phyloP scores from a whole-genome alignment of 2,113 vertebrate species.

The Ptilonorhynchus violaceus region DNA sequence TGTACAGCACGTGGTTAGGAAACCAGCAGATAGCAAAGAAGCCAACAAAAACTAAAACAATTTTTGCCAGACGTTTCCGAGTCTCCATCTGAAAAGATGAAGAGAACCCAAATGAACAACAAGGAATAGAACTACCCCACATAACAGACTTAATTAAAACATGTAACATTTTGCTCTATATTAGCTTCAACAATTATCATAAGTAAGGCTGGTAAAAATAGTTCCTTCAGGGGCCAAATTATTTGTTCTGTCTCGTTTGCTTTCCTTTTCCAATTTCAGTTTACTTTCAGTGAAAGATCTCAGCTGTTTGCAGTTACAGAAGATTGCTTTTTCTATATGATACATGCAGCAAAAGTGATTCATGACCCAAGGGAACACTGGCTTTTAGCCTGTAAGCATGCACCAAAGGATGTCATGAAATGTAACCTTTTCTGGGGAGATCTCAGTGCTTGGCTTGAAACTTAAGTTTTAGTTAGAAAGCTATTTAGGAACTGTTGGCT shows the following conservation, averaged over 20 bases:
- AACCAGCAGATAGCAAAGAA: conserved; percentile 92
- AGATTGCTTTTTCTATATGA: not conserved
- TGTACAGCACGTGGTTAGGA: conserved; percentile 90
- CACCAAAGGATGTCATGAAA: not conserved
- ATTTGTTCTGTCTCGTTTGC: not conserved
- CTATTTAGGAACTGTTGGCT: not conserved
- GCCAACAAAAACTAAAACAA: conserved; percentile 90
- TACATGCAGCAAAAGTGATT: not conserved
- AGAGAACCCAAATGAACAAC: conserved; percentile 5
- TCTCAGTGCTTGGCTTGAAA: not conserved
- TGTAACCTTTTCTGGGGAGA: not conserved
- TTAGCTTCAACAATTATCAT: not conserved
- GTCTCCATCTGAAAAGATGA: conserved; percentile 86
- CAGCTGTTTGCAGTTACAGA: not conserved
- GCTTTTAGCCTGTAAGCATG: not conserved
- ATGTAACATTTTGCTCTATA: not conserved
- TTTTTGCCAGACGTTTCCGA: conserved; percentile 91
- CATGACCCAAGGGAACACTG: not conserved
- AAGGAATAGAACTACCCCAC: not conserved
- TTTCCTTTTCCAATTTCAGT: not conserved
- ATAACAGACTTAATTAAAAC: not conserved
- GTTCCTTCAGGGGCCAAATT: not conserved
- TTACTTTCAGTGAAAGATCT: not conserved
- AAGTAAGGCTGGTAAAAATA: not conserved
- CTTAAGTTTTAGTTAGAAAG: not conserved